A percentile compares a stretch with the other conserved stretches of the same genome.
These are phyloP conservation scores for Cetonia aurata DNA, from an alignment of 2,888 invertebrate genomes.

Conservation along the genomic window DNA sequence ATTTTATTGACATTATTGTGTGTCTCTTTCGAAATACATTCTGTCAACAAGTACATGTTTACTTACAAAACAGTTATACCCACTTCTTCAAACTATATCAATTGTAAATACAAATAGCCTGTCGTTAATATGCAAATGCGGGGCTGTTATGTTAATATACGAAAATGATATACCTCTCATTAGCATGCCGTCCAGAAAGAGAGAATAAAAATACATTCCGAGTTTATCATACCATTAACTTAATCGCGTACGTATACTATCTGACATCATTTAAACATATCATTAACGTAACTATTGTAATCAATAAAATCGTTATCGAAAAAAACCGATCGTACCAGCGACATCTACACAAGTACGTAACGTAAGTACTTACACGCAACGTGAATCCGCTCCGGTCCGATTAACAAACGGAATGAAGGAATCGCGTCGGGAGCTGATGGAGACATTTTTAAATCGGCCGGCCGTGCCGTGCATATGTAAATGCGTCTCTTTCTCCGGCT, in stretches of 20 bases:
- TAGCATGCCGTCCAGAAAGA: neutral
- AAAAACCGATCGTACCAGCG: constrained; percentile 18
- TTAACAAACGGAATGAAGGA: constrained; percentile 18
- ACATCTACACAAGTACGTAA: neutral
- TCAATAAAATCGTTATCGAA: constrained; percentile 27
- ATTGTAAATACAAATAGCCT: neutral
- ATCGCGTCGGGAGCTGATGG: constrained; percentile 1
- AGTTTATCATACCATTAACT: constrained; percentile 19
- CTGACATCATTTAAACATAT: constrained; percentile 27
- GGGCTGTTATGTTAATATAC: neutral
- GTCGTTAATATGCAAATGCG: constrained; percentile 16
- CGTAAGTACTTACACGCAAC: neutral
- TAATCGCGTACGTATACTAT: constrained; percentile 7
- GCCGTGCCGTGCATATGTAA: constrained; percentile 29
- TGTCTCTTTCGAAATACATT: too few relatives aligned
- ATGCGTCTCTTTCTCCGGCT: neutral
- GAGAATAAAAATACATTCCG: constrained; percentile 1
- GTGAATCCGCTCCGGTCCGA: neutral
- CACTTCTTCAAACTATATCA: too few relatives aligned
- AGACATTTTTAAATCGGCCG: constrained; percentile 30
- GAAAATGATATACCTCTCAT: constrained; percentile 6
- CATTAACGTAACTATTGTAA: constrained; percentile 37
- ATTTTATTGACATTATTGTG: too few relatives aligned
- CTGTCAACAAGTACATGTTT: too few relatives aligned
- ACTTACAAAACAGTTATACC: too few relatives aligned